These are phyloP conservation scores for Hoplodrina ambigua DNA, from an alignment of 2,888 invertebrate species.

Conservation along the genomic window DNA sequence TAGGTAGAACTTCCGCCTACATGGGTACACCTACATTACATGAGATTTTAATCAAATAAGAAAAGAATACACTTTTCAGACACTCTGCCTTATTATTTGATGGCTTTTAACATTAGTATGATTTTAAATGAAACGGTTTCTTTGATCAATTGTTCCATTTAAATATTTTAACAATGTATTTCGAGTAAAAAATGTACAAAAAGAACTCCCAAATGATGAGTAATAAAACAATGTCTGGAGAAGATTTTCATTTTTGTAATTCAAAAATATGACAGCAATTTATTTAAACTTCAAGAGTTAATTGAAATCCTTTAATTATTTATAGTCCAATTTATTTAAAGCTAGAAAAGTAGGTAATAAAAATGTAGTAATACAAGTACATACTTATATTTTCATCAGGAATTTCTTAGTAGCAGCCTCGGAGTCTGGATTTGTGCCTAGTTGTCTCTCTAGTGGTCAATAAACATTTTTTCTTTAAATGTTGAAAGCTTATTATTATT, in stretches of 20 bases:
- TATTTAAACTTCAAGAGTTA: conserved; percentile 34
- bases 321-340: conserved; percentile 17
- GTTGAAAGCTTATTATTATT: no score
- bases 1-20: no score
- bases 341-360: background rate
- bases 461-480: no score
- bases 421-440: no score
- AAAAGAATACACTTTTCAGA: background rate
- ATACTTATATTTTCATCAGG: background rate
- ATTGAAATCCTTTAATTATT: conserved; percentile 35
- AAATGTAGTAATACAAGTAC: background rate
- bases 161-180: conserved; percentile 20
- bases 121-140: background rate
- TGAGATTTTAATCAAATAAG: background rate
- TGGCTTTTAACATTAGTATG: background rate
- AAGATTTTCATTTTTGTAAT: conserved; percentile 34
- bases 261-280: conserved; percentile 31
- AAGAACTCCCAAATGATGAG: conserved; percentile 22
- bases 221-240: conserved; percentile 34
- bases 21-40: no score
- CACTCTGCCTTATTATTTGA: background rate
- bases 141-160: conserved; percentile 2
- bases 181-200: background rate
- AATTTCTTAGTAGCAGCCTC: no score
- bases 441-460: no score